Conservation (phyloP, 2,888 invertebrate genomes). For the Folsomia manolachei region DNA sequence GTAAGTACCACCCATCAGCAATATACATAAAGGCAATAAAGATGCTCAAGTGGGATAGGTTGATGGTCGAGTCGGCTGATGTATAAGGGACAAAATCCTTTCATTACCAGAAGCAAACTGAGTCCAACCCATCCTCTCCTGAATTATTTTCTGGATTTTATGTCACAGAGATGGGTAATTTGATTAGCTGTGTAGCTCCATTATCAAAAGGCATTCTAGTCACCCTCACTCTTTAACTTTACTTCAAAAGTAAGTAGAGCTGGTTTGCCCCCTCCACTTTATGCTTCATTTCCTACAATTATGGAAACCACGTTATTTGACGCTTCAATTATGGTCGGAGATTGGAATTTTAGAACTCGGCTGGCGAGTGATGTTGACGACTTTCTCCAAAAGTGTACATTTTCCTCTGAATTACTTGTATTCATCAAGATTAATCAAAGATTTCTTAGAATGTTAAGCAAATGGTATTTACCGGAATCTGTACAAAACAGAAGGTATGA, state of each 20-base stretch:
- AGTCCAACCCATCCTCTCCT: neutral
- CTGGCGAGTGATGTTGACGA: neutral
- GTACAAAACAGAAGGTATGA: too few relatives aligned
- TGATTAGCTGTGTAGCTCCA: neutral
- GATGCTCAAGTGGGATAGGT: neutral
- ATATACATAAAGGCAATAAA: slow-evolving; percentile 15
- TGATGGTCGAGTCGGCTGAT: too few relatives aligned
- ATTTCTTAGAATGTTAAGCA: too few relatives aligned
- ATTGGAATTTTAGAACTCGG: too few relatives aligned
- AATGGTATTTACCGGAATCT: too few relatives aligned
- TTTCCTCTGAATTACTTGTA: too few relatives aligned
- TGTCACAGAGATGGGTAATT: neutral
- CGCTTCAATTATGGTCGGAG: neutral
- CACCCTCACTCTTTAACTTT: neutral
- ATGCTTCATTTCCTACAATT: neutral
- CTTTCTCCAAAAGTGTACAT: too few relatives aligned
- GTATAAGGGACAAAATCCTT: too few relatives aligned
- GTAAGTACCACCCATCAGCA: slow-evolving; percentile 12
- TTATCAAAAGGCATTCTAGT: slow-evolving; percentile 3
- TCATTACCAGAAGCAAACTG: neutral
- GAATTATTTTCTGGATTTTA: neutral
- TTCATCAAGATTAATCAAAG: too few relatives aligned
- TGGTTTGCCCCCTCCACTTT: neutral
- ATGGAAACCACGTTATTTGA: neutral
- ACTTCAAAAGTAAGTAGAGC: too few relatives aligned